Evolutionary conservation across 2,888 invertebrate species (phyloP).

Genomic region (Stegana nigrithorax): DNA sequence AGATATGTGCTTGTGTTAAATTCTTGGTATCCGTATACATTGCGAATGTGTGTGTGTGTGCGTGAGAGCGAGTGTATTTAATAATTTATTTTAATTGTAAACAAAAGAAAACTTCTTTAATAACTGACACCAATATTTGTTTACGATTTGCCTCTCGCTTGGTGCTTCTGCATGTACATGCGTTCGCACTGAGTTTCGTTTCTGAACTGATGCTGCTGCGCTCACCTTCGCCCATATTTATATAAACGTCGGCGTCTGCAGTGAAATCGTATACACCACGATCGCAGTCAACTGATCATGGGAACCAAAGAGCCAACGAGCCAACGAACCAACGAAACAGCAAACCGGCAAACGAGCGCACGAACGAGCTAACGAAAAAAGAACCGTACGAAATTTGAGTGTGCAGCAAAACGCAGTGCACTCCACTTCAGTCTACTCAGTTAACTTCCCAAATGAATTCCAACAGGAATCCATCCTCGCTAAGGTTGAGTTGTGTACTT

Average conservation of each 20-base stretch:
- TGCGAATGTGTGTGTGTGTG: no score
- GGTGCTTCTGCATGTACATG: slow-evolving; percentile 36
- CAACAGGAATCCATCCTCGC: slow-evolving; percentile 63
- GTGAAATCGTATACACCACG: slow-evolving; percentile 54
- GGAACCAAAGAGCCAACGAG: slow-evolving; percentile 28
- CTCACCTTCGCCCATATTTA: slow-evolving; percentile 64
- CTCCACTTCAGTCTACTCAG: slow-evolving; percentile 28
- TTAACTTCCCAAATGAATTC: slow-evolving; percentile 66
- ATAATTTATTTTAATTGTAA: slow-evolving; percentile 13
- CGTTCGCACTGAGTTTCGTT: slow-evolving; percentile 61
- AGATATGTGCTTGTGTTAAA: slow-evolving; percentile 42
- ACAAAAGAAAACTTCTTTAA: slow-evolving; percentile 19
- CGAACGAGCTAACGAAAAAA: slow-evolving; percentile 32
- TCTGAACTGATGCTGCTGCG: slow-evolving; percentile 67
- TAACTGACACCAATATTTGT: slow-evolving; percentile 43
- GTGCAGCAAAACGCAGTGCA: slow-evolving; percentile 36
- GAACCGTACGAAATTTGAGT: slow-evolving; percentile 60
- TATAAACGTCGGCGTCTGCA: slow-evolving; percentile 50
- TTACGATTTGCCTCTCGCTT: slow-evolving; percentile 17
- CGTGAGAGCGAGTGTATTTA: no score
- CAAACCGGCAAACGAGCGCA: slow-evolving; percentile 19
- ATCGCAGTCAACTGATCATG: slow-evolving; percentile 26
- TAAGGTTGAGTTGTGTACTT: slow-evolving; percentile 53
- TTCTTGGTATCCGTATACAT: slow-evolving; percentile 67
- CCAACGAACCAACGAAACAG: slow-evolving; percentile 30